A percentile compares a stretch with the other conserved stretches of the same genome.
Evolutionary conservation across 2,888 invertebrate species (phyloP).

Genomic region (Halictus quadricinctus): DNA sequence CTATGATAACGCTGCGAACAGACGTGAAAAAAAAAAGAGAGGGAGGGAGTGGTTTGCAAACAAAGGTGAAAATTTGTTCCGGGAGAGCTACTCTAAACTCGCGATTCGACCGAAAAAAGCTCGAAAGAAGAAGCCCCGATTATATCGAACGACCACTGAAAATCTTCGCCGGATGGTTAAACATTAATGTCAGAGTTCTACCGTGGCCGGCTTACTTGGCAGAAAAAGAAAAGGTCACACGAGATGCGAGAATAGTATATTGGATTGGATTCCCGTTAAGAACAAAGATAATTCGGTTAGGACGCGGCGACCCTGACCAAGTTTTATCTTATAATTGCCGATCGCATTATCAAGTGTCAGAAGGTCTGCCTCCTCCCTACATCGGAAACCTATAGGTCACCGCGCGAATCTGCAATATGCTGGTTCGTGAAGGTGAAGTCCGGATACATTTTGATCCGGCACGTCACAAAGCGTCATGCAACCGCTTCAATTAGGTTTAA

Average conservation of each 20-base stretch:
- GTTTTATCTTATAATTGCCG: slow-evolving; percentile 50
- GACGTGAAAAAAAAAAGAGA: not conserved
- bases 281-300: slow-evolving; percentile 57
- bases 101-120: not conserved
- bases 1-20: not conserved
- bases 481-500: not conserved
- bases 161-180: not conserved
- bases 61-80: not conserved
- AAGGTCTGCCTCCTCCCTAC: not conserved
- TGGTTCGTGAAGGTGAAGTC: slow-evolving; percentile 1
- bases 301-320: slow-evolving; percentile 49
- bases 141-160: not conserved
- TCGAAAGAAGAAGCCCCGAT: not conserved
- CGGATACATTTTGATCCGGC: not conserved
- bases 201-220: not conserved
- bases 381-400: slow-evolving; percentile 31
- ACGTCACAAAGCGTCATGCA: not conserved
- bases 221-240: slow-evolving; percentile 23
- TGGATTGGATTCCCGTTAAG: slow-evolving; percentile 42
- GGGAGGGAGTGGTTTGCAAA: not conserved
- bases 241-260: slow-evolving; percentile 20
- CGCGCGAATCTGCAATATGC: slow-evolving; percentile 22
- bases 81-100: not conserved
- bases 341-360: slow-evolving; percentile 53
- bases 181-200: not conserved